phyloP scores from a whole-genome alignment of 2,888 invertebrate genomes.

The Cephus nigrinus region DNA sequence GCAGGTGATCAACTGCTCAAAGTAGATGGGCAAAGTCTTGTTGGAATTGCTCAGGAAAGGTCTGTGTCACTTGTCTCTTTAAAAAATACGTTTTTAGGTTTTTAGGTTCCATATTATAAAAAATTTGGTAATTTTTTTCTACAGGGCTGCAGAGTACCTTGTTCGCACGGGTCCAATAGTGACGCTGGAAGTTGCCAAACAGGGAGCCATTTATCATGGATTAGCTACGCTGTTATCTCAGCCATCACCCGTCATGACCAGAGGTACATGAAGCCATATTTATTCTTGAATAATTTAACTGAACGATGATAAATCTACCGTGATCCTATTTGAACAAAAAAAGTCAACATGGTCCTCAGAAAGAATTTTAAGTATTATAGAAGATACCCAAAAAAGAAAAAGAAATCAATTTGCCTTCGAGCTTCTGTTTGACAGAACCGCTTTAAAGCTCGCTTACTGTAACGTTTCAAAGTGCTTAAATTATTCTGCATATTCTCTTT shows the following conservation, averaged over 20 bases:
- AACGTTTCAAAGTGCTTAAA: background rate
- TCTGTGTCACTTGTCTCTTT: conserved; percentile 42
- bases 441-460: background rate
- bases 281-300: background rate
- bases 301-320: background rate
- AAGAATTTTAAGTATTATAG: background rate
- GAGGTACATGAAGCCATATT: conserved; percentile 70
- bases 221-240: conserved; percentile 92
- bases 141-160: conserved; percentile 93
- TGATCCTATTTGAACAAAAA: background rate
- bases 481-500: conserved; percentile 4
- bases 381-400: background rate
- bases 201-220: conserved; percentile 97
- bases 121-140: conserved; percentile 9
- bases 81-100: conserved; percentile 30
- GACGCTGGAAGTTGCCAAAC: conserved; percentile 95
- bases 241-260: conserved; percentile 84
- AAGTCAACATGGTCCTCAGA: background rate
- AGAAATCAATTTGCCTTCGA: background rate
- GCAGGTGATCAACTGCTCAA: conserved; percentile 97
- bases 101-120: background rate
- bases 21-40: conserved; percentile 95
- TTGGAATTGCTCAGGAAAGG: conserved; percentile 80
- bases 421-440: background rate
- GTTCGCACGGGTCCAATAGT: conserved; percentile 95